phyloP scores from a whole-genome alignment of 2,113 vertebrate species.

The Gobius niger region DNA sequence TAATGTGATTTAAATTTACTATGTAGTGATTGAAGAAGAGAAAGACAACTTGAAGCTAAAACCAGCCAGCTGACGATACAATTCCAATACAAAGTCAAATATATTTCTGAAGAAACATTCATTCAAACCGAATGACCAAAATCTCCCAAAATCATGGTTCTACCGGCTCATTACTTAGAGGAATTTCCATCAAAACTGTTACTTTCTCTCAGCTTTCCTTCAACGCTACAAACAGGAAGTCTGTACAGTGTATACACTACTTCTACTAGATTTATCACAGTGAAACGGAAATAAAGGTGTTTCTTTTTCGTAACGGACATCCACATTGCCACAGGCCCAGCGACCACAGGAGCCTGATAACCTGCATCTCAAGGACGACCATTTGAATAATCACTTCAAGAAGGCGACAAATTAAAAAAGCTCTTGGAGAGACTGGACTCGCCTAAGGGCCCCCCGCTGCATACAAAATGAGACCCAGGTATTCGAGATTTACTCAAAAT shows the following conservation, averaged over 20 bases:
- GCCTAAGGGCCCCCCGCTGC: conserved; percentile 64
- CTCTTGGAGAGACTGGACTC: conserved; percentile 69
- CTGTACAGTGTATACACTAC: no score
- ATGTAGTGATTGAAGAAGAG: no score
- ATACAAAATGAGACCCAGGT: conserved; percentile 68
- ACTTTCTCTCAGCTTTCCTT: conserved; percentile 11
- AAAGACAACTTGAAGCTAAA: no score
- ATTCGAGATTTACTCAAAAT: conserved; percentile 48
- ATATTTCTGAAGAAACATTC: no score
- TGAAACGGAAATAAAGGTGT: conserved; percentile 9
- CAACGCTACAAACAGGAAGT: no score
- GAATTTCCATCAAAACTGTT: conserved; percentile 52
- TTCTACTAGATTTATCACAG: no score
- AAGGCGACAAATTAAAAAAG: conserved; percentile 76
- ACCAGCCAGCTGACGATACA: no score
- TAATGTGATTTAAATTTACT: no score
- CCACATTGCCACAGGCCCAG: conserved; percentile 71
- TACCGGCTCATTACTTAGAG: conserved; percentile 51
- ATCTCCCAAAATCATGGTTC: conserved; percentile 35
- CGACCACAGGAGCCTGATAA: conserved; percentile 76
- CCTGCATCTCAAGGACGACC: conserved; percentile 70
- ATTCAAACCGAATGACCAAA: conserved; percentile 27
- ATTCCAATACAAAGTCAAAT: no score
- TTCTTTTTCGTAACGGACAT: conserved; percentile 43
- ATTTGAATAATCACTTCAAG: conserved; percentile 82